Percentiles rank a stretch among this genome's conserved stretches.
Evolutionary conservation across 1,140 invertebrate genomes (phyloP).

Genomic region (Drosophila sucinea): DNA sequence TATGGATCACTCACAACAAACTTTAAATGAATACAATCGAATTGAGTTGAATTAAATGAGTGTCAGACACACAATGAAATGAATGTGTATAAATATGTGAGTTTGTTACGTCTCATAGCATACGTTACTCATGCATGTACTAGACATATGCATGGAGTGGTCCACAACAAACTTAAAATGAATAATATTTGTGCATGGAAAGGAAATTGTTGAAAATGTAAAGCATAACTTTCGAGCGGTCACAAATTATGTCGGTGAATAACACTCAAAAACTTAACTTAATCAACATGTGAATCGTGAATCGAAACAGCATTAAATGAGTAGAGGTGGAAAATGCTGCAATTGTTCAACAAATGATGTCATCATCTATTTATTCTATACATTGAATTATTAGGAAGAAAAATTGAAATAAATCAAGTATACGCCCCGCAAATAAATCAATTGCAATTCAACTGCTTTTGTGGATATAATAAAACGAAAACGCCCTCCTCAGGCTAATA

Average conservation of each 20-base stretch:
- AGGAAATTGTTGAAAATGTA: slow-evolving; percentile 68
- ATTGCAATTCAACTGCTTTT: slow-evolving; percentile 58
- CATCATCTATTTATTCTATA: slow-evolving; percentile 43
- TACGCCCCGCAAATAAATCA: slow-evolving; percentile 76
- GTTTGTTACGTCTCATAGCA: neutral
- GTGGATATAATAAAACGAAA: slow-evolving; percentile 29
- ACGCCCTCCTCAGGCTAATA: slow-evolving; percentile 44
- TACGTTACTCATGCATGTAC: too few relatives aligned
- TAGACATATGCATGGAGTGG: too few relatives aligned
- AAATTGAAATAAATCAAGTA: slow-evolving; percentile 67
- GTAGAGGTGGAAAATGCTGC: slow-evolving; percentile 24
- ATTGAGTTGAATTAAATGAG: too few relatives aligned
- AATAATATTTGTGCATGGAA: neutral
- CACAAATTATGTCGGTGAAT: slow-evolving; percentile 56
- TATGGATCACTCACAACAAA: neutral
- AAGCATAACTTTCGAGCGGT: slow-evolving; percentile 50
- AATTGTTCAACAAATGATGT: slow-evolving; percentile 44
- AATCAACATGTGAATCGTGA: slow-evolving; percentile 6
- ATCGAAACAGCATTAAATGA: neutral
- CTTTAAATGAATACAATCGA: too few relatives aligned
- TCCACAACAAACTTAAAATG: too few relatives aligned
- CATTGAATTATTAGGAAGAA: slow-evolving; percentile 47
- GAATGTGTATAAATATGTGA: slow-evolving; percentile 5
- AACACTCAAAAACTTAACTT: slow-evolving; percentile 26
- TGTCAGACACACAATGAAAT: too few relatives aligned